Evolutionary conservation across 2,888 invertebrate species (phyloP), one percentile per base, ranked within the genome.

Genomic region (Clostera curtula): DNA sequence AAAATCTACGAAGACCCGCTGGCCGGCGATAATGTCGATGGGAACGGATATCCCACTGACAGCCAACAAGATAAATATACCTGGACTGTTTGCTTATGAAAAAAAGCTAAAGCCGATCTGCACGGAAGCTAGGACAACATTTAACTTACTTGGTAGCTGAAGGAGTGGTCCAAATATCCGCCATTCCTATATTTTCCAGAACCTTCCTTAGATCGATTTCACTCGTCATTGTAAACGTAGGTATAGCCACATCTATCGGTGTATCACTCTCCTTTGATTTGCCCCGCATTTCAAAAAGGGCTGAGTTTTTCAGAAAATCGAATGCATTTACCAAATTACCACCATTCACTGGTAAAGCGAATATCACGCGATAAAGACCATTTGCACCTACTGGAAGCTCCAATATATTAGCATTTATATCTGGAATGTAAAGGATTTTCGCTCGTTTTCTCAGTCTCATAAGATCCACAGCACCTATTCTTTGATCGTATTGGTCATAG

Each of bases 131-230:
- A n/a, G n/a, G n/a, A n/a, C n/a, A n/a, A n/a, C n/a, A n/a, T n/a
- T n/a, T n/a, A n/a, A 8, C 23, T 23, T 31, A 46, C 47, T 34
- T 35, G n/a, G 47, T 40, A 1, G 34, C 47, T 8, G 12, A 23
- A 1, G 30, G 27, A 19, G 41, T 23, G 5, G 8, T 28, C 42
- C 46, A 45, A 5, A 38, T 14, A 20, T 25, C 27, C 2, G 15
- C 22, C 2, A 41, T 7, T 18, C 42, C 36, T 5, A 42, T 2
- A n/a, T 31, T 29, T 27, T 36, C 27, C 6, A 42, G 5, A 10
- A 45, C 1, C 2, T 19, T 1, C 12, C 10, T 25, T 3, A 28
- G 19, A 18, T 36, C 30, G 1, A 35, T 5, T 13, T 31, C 42
- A 19, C 32, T 25, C 1, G 29, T 32, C 10, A 34, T 19, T 13